A percentile compares a stretch with the other conserved stretches of the same genome.
phyloP scores from a whole-genome alignment of 2,113 vertebrate species.

The Seriola quinqueradiata region DNA sequence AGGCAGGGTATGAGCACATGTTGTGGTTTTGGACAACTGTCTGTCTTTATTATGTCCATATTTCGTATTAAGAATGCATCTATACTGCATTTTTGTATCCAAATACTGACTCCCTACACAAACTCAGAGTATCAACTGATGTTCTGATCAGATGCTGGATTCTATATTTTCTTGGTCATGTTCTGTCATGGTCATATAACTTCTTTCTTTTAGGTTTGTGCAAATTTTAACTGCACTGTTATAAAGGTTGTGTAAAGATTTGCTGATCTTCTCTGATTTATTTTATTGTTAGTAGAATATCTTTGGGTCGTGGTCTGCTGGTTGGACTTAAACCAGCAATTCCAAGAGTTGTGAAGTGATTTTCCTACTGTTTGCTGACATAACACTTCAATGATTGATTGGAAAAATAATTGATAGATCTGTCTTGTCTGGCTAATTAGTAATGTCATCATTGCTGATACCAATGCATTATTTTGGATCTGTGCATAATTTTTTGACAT shows the following conservation, averaged over 20 bases:
- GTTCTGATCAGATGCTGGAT: neutral
- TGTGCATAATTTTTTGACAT: neutral
- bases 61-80: neutral
- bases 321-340: neutral
- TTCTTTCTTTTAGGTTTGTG: neutral
- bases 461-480: neutral
- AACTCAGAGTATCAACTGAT: neutral
- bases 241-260: neutral
- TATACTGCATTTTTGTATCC: neutral
- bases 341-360: neutral
- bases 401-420: neutral
- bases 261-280: neutral
- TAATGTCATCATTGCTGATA: neutral
- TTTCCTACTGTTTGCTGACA: neutral
- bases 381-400: neutral
- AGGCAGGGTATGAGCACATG: conserved; percentile 17
- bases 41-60: neutral
- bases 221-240: neutral
- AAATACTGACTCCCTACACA: neutral
- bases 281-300: neutral
- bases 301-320: neutral
- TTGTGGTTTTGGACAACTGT: conserved; percentile 11
- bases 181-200: no score
- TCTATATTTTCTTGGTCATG: neutral
- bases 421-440: neutral